phyloP scores from a whole-genome alignment of 2,797 vertebrate species.

The Manis crassicaudata region DNA sequence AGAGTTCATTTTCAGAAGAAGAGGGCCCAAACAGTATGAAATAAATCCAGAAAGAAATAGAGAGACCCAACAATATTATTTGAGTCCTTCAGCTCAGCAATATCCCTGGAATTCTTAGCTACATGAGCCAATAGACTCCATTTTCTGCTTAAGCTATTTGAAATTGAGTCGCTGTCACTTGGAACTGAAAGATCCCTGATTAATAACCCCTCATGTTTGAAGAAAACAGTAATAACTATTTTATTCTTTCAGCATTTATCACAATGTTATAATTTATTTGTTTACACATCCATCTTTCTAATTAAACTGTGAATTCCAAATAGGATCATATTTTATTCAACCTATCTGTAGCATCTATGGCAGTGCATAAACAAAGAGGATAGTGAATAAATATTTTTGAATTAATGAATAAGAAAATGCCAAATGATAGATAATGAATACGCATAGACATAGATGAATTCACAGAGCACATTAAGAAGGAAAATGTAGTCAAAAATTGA shows the following conservation, averaged over 20 bases:
- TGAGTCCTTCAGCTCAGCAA: background rate
- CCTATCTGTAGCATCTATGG: background rate
- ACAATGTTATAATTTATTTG: background rate
- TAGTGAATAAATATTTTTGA: background rate
- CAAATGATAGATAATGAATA: background rate
- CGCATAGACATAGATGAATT: background rate
- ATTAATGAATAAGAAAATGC: background rate
- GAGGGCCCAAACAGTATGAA: background rate
- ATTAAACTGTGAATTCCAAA: background rate
- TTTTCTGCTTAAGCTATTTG: slow-evolving; percentile 30
- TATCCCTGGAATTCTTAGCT: background rate
- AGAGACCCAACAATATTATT: background rate
- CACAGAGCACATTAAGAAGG: background rate
- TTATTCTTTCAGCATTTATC: background rate
- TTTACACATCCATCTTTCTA: background rate
- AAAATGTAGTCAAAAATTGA: background rate
- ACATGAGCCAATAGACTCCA: background rate
- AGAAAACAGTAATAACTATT: background rate
- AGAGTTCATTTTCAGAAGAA: background rate
- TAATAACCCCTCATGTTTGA: background rate
- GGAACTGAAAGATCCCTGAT: background rate
- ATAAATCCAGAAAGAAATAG: background rate
- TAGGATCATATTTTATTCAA: background rate
- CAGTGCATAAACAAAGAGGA: background rate
- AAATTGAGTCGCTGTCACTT: slow-evolving; percentile 25